A percentile compares a stretch with the other conserved stretches of the same genome.
These are phyloP conservation scores for Plebejus melissa DNA, from an alignment of 2,888 invertebrate species.

Conservation along the genomic window DNA sequence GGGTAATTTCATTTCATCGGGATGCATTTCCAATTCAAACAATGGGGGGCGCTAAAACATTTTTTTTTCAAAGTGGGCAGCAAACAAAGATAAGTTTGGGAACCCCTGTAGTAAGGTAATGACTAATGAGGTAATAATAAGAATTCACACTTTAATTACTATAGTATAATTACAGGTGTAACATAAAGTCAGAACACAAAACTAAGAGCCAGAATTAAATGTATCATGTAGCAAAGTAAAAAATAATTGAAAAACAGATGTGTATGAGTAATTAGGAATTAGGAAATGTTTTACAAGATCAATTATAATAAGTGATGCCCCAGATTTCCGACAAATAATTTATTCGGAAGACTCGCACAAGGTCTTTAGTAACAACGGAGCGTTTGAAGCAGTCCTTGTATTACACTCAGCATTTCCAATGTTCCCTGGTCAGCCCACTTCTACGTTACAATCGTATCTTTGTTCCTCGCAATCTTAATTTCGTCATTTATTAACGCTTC, in stretches of 20 bases:
- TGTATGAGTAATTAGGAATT: not conserved
- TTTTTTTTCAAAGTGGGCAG: too few species aligned
- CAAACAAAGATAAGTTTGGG: too few species aligned
- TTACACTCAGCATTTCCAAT: not conserved
- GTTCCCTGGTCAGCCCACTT: not conserved
- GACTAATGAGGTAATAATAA: too few species aligned
- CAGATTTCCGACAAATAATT: slow-evolving; percentile 16
- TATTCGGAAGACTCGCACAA: slow-evolving; percentile 15
- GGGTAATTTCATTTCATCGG: too few species aligned
- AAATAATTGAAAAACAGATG: not conserved
- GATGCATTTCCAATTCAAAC: too few species aligned
- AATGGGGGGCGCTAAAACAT: too few species aligned
- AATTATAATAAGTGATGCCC: slow-evolving; percentile 24
- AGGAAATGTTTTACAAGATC: slow-evolving; percentile 24
- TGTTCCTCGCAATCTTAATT: not conserved
- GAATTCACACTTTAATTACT: too few species aligned
- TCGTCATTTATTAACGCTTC: slow-evolving; percentile 7
- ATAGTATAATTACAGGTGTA: too few species aligned
- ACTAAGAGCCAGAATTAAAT: not conserved
- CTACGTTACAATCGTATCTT: slow-evolving; percentile 5
- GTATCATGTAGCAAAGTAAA: not conserved
- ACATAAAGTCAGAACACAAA: not conserved
- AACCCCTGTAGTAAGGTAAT: too few species aligned
- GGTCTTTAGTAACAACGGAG: not conserved
- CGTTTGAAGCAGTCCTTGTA: not conserved